Percentiles rank a stretch among this genome's conserved stretches.
Evolutionary conservation across 2,888 invertebrate genomes (phyloP).

Genomic region (Fragum fragum): DNA sequence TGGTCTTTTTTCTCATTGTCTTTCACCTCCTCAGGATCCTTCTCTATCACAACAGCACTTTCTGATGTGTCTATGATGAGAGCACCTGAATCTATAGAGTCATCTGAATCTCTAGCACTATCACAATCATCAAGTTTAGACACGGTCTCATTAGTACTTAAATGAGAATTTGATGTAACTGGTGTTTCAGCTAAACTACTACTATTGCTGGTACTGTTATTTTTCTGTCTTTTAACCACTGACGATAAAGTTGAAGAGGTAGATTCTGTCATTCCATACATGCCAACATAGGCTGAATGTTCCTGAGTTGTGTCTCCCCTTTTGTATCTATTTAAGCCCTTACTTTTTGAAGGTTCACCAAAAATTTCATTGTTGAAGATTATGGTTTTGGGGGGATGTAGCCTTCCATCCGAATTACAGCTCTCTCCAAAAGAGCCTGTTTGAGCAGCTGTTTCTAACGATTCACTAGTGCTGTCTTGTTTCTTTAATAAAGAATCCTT

Average conservation of each 20-base stretch:
- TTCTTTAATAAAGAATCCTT: background rate
- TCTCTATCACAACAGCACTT: background rate
- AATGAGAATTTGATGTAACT: background rate
- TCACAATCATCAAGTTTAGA: background rate
- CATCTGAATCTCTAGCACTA: background rate
- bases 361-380: background rate
- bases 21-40: background rate
- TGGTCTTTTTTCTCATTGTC: background rate
- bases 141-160: background rate
- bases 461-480: too few species aligned
- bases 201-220: background rate
- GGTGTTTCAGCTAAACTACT: too few species aligned
- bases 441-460: too few species aligned
- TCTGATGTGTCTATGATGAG: constrained; percentile 15
- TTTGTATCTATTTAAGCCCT: background rate
- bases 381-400: background rate
- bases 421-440: background rate
- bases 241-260: background rate
- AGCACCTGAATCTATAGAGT: background rate
- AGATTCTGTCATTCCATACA: background rate
- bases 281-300: background rate
- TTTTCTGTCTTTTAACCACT: background rate
- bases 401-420: constrained; percentile 19
- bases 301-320: background rate
- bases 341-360: background rate